phyloP scores from a whole-genome alignment of 2,113 vertebrate genomes.

The Lophius piscatorius region DNA sequence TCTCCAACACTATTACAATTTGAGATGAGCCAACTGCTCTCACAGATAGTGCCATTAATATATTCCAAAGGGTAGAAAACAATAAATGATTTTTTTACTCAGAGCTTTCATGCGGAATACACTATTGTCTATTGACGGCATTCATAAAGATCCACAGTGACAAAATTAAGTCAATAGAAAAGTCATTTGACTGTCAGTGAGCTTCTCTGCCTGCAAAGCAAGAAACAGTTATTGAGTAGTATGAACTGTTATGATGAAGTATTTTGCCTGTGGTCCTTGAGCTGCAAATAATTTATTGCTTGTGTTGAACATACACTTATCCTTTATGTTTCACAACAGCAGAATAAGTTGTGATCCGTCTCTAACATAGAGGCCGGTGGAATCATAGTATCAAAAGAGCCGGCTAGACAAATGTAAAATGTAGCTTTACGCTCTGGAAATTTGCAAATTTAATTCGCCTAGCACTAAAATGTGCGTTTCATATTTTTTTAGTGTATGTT shows the following conservation, averaged over 20 bases:
- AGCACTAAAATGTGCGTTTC: constrained; percentile 19
- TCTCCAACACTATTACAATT: no score
- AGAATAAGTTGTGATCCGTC: constrained; percentile 41
- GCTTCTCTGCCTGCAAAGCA: constrained; percentile 28
- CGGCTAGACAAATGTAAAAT: background rate
- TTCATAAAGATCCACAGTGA: constrained; percentile 50
- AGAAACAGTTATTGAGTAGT: constrained; percentile 46
- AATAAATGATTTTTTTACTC: no score
- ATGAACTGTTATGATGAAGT: constrained; percentile 43
- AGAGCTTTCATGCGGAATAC: constrained; percentile 29
- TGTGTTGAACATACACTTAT: constrained; percentile 29
- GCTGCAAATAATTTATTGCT: constrained; percentile 34
- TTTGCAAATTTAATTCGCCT: constrained; percentile 57
- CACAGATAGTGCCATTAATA: no score
- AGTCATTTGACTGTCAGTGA: constrained; percentile 22
- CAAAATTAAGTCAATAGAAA: constrained; percentile 42
- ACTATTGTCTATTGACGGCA: constrained; percentile 38
- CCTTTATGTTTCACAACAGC: constrained; percentile 42
- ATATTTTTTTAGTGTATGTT: constrained; percentile 31
- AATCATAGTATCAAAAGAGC: constrained; percentile 27
- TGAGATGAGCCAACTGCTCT: no score
- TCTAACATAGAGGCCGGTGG: constrained; percentile 17
- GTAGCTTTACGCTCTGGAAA: constrained; percentile 38
- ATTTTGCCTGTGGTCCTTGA: constrained; percentile 26
- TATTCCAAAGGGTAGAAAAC: no score